These are phyloP conservation scores for Bombus pyrosoma DNA, from an alignment of 1,140 invertebrate species.

Conservation along the genomic window DNA sequence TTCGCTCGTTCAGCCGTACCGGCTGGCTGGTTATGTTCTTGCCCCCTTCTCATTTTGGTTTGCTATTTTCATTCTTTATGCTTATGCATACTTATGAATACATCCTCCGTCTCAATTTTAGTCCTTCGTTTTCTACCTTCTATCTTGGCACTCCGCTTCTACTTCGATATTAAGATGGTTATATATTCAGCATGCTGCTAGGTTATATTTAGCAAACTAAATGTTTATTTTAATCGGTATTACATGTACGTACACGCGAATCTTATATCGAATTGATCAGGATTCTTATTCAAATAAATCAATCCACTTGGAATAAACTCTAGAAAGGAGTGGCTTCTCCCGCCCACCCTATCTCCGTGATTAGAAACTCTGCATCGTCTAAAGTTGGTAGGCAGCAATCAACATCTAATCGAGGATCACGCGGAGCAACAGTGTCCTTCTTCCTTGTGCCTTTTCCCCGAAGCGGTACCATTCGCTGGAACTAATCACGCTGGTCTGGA, in stretches of 20 bases:
- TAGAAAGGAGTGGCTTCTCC: neutral
- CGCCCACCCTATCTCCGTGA: neutral
- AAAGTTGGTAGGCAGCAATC: neutral
- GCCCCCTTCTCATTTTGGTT: neutral
- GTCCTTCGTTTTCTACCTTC: neutral
- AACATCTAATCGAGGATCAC: neutral
- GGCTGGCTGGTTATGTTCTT: neutral
- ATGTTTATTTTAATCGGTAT: neutral
- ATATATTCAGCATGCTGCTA: neutral
- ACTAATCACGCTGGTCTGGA: neutral
- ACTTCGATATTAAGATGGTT: neutral
- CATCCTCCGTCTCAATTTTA: neutral
- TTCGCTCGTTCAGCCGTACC: neutral
- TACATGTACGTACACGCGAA: neutral
- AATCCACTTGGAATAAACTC: neutral
- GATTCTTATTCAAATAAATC: neutral
- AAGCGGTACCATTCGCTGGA: neutral
- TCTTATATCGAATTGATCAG: neutral
- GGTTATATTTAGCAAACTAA: neutral
- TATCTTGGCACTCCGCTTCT: neutral
- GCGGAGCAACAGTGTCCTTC: no score
- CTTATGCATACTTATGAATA: neutral
- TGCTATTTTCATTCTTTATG: conserved; percentile 5
- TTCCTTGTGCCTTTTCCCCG: neutral
- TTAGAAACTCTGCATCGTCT: neutral